Conservation (phyloP, 64 coral and sea anemone species). For the Pocillopora verrucosa region DNA sequence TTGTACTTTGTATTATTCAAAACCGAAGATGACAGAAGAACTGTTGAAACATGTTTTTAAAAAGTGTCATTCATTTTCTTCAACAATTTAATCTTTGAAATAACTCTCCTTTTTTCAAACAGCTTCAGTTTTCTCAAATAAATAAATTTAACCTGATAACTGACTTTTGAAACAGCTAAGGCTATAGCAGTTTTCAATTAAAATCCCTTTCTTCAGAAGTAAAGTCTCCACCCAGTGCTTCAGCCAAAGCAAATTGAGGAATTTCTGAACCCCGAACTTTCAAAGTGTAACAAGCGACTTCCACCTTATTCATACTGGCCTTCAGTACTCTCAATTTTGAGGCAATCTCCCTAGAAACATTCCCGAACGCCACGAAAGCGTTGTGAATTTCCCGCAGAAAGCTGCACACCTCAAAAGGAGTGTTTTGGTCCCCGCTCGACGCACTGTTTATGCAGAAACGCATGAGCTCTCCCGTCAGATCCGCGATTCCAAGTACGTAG, state of each 20-base stretch:
- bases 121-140: too few species aligned
- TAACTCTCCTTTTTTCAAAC: too few species aligned
- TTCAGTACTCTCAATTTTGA: constrained; percentile 80
- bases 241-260: constrained; percentile 77
- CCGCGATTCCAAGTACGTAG: constrained; percentile 88
- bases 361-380: constrained; percentile 61
- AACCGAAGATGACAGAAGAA: too few species aligned
- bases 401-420: constrained; percentile 70
- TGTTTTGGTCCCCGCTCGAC: constrained; percentile 69
- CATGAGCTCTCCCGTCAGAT: constrained; percentile 97
- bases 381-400: constrained; percentile 69
- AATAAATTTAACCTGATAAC: too few species aligned
- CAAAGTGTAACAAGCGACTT: constrained; percentile 86
- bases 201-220: background rate
- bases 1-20: too few species aligned
- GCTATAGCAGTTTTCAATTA: background rate
- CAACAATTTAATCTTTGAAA: too few species aligned
- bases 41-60: too few species aligned
- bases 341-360: constrained; percentile 55
- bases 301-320: constrained; percentile 84
- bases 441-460: constrained; percentile 91
- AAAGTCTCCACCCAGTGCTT: constrained; percentile 37
- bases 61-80: too few species aligned
- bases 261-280: constrained; percentile 89
- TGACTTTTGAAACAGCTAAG: too few species aligned